These are phyloP conservation scores for Imbricaverruca yamaguchii DNA, from an alignment of 2,888 invertebrate species.

Conservation along the genomic window DNA sequence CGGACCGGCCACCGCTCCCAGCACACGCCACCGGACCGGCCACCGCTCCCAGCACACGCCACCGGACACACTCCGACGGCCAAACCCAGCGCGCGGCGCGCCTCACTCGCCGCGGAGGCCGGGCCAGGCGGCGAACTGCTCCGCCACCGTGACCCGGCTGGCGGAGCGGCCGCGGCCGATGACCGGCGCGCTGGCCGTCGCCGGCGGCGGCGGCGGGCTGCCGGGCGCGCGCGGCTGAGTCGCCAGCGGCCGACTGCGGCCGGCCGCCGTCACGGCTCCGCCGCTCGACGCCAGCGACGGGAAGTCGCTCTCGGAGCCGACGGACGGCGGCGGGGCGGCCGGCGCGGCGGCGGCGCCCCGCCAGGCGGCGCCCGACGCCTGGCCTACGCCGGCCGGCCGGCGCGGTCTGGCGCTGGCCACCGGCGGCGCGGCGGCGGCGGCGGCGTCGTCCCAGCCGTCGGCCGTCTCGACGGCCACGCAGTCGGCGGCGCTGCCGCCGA, in stretches of 20 bases:
- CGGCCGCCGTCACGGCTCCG: not conserved
- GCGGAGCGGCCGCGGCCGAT: slow-evolving; percentile 9
- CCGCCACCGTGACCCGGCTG: not conserved
- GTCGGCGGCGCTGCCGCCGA: not conserved
- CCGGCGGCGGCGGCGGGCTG: not conserved
- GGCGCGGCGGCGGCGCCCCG: too few species aligned
- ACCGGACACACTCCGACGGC: too few species aligned
- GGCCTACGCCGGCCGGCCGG: not conserved
- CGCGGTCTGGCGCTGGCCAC: not conserved
- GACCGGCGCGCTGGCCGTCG: not conserved
- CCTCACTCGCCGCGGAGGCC: not conserved
- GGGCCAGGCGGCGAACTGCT: not conserved
- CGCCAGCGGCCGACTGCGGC: slow-evolving; percentile 5
- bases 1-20: too few species aligned
- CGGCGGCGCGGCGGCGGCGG: not conserved
- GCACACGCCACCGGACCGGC: too few species aligned
- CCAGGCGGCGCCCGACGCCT: not conserved
- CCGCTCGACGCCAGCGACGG: not conserved
- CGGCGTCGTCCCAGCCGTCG: not conserved
- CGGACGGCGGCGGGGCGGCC: not conserved
- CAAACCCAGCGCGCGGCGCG: too few species aligned
- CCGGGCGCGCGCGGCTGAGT: not conserved
- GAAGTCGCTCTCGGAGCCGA: not conserved
- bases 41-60: too few species aligned
- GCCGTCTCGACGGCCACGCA: not conserved